Conservation (phyloP, 2,113 vertebrate species). For the Cebidichthys violaceus region DNA sequence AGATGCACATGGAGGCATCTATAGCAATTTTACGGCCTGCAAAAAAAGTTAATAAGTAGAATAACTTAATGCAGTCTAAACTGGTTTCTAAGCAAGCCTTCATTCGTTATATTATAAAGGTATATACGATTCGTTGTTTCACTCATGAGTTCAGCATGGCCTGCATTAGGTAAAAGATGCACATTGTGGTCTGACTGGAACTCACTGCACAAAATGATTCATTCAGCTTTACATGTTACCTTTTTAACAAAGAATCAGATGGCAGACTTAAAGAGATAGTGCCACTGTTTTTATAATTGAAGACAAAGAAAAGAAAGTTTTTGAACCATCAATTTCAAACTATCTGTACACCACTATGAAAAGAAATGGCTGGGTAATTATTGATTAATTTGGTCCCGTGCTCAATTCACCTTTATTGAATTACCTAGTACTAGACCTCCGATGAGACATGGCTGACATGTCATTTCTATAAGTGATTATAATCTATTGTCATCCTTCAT, state of each 20-base stretch:
- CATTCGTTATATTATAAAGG: background rate
- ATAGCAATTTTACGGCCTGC: slow-evolving; percentile 93
- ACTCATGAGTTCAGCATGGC: background rate
- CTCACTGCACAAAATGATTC: background rate
- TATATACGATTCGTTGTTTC: background rate
- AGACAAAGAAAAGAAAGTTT: background rate
- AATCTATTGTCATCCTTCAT: background rate
- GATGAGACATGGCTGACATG: background rate
- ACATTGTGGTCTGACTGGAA: background rate
- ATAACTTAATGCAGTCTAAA: background rate
- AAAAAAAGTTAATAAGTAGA: too few relatives aligned
- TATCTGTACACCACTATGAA: background rate
- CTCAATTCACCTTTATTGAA: background rate
- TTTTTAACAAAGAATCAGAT: background rate
- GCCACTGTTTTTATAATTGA: background rate
- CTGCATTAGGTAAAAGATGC: background rate
- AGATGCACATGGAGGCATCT: slow-evolving; percentile 99
- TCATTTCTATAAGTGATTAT: background rate
- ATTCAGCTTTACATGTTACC: background rate
- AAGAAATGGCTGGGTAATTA: background rate
- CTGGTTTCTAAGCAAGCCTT: background rate
- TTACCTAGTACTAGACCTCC: background rate
- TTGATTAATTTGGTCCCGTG: background rate
- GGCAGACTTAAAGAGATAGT: background rate
- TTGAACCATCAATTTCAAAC: background rate